These are phyloP conservation scores for Uloborus diversus DNA, from an alignment of 1,140 invertebrate species.

Conservation along the genomic window DNA sequence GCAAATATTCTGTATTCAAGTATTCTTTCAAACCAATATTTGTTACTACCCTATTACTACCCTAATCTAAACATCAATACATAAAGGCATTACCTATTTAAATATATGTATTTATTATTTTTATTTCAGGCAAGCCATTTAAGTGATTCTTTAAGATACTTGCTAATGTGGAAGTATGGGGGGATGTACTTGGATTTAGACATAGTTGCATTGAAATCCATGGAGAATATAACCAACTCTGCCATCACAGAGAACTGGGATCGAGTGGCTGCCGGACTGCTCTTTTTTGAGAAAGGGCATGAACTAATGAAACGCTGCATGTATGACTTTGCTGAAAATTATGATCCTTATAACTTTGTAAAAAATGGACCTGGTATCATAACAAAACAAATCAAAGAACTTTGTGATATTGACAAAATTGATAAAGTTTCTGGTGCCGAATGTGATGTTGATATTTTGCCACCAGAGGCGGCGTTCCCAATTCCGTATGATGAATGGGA, in stretches of 20 bases:
- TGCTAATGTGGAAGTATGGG: constrained; percentile 79
- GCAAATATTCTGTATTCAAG: too few species aligned
- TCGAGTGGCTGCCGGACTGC: constrained; percentile 73
- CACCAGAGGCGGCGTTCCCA: constrained; percentile 23
- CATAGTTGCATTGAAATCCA: constrained; percentile 72
- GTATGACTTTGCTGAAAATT: constrained; percentile 69
- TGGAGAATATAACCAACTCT: constrained; percentile 61
- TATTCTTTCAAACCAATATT: too few species aligned
- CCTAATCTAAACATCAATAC: too few species aligned
- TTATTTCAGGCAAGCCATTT: constrained; percentile 47
- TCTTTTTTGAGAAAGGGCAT: constrained; percentile 71
- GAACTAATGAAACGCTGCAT: constrained; percentile 72
- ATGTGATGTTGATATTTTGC: constrained; percentile 27
- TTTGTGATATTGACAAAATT: constrained; percentile 27
- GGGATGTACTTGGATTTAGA: constrained; percentile 83
- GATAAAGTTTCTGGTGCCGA: constrained; percentile 15
- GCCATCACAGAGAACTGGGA: constrained; percentile 69
- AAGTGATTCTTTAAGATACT: constrained; percentile 69
- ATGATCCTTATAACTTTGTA: constrained; percentile 31
- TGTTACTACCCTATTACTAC: too few species aligned
- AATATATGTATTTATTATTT: neutral
- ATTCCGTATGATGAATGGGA: constrained; percentile 30
- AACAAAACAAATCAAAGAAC: constrained; percentile 5
- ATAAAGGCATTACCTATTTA: too few species aligned
- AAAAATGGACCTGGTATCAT: constrained; percentile 21